Conservation (phyloP, 1,140 invertebrate species). For the Oryctes rhinoceros region DNA sequence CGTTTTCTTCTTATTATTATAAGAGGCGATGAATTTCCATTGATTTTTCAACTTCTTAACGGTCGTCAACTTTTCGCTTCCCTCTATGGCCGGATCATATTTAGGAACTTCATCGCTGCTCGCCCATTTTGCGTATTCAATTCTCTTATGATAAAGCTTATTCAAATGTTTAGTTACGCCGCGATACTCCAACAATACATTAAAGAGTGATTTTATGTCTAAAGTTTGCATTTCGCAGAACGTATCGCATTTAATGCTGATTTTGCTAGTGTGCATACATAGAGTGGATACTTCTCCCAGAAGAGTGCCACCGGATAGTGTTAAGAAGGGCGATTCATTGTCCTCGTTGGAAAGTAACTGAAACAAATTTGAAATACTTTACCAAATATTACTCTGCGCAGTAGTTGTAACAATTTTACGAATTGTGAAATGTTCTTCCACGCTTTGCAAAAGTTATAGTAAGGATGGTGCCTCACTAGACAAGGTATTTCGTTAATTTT, state of each 20-base stretch:
- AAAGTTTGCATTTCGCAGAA: conserved; percentile 63
- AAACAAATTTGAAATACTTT: neutral
- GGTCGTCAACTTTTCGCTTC: neutral
- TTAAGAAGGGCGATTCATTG: conserved; percentile 63
- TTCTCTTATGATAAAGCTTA: neutral
- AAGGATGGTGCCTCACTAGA: too few relatives aligned
- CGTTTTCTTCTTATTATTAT: neutral
- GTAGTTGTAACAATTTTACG: too few relatives aligned
- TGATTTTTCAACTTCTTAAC: conserved; percentile 35
- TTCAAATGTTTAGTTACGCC: neutral
- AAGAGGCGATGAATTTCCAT: conserved; percentile 19
- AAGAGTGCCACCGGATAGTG: conserved; percentile 62
- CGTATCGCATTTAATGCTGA: conserved; percentile 54
- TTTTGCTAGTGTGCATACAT: neutral
- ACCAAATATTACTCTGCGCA: neutral
- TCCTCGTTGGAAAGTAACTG: conserved; percentile 52
- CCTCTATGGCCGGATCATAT: conserved; percentile 49
- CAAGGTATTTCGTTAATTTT: too few relatives aligned
- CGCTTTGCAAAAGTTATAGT: too few relatives aligned
- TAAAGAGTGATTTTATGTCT: conserved; percentile 60
- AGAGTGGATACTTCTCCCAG: conserved; percentile 60
- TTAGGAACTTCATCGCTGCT: conserved; percentile 56
- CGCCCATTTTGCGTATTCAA: conserved; percentile 21
- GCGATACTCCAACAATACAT: conserved; percentile 46
- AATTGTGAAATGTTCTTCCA: too few relatives aligned